A percentile compares a stretch with the other conserved stretches of the same genome.
phyloP scores from a whole-genome alignment of 2,888 invertebrate species.

The Andrena haemorrhoa region DNA sequence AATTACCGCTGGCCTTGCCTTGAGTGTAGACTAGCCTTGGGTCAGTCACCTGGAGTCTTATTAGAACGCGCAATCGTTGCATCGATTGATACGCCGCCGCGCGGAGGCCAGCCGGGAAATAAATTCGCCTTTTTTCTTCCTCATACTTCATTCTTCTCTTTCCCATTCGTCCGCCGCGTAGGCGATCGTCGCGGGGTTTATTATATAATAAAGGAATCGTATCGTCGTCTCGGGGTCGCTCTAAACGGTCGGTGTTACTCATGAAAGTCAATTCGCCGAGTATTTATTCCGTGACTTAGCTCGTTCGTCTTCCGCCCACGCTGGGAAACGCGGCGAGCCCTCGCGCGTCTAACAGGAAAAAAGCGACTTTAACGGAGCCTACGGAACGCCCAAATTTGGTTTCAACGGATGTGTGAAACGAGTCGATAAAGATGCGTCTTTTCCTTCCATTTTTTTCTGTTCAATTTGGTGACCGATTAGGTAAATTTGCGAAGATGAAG shows the following conservation, averaged over 20 bases:
- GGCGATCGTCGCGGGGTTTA: slow-evolving; percentile 2
- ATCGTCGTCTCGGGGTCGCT: slow-evolving; percentile 17
- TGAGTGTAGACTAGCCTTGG: slow-evolving; percentile 50
- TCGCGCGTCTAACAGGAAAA: neutral
- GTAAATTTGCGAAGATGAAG: neutral
- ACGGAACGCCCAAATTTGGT: neutral
- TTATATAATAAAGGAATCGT: slow-evolving; percentile 34
- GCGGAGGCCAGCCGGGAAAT: slow-evolving; percentile 33
- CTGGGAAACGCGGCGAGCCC: neutral
- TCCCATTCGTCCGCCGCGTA: neutral
- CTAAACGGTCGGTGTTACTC: slow-evolving; percentile 14
- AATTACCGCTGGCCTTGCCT: slow-evolving; percentile 55
- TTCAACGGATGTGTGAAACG: neutral
- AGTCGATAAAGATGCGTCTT: neutral
- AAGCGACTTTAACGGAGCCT: neutral
- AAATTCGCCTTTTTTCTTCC: slow-evolving; percentile 25
- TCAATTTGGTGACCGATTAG: neutral
- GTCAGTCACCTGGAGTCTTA: slow-evolving; percentile 57
- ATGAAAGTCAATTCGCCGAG: slow-evolving; percentile 40
- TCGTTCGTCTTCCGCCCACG: slow-evolving; percentile 26
- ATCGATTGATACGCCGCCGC: slow-evolving; percentile 27
- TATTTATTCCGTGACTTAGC: slow-evolving; percentile 20
- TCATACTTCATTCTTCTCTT: neutral
- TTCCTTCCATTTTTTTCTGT: neutral
- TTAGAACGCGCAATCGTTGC: slow-evolving; percentile 28